phyloP scores from a whole-genome alignment of 2,113 vertebrate species.

The Lasiurus borealis region DNA sequence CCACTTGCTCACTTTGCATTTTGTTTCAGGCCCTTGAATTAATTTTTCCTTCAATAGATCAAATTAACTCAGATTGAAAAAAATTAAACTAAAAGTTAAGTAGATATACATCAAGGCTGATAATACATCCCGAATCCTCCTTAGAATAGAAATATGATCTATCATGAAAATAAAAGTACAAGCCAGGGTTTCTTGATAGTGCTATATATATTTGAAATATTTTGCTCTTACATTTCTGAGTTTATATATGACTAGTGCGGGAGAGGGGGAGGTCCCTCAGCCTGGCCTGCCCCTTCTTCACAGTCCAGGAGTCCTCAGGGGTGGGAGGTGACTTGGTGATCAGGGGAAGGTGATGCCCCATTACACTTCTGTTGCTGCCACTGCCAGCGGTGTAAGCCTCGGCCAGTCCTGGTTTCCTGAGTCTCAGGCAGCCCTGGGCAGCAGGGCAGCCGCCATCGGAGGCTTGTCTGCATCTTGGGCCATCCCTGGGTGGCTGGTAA shows the following conservation, averaged over 20 bases:
- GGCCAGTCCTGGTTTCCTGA: too few relatives aligned
- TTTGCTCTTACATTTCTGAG: not conserved
- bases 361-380: too few relatives aligned
- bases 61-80: not conserved
- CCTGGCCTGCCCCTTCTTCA: too few relatives aligned
- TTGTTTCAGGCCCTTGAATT: constrained; percentile 38
- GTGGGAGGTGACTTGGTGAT: too few relatives aligned
- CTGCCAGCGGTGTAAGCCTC: too few relatives aligned
- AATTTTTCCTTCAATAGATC: constrained; percentile 30
- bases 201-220: not conserved
- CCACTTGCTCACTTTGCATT: constrained; percentile 63
- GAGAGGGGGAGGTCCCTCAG: too few relatives aligned
- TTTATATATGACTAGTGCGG: not conserved
- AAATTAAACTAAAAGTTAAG: not conserved
- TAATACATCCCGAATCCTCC: constrained; percentile 1
- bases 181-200: not conserved
- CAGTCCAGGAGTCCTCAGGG: too few relatives aligned
- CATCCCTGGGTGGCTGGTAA: too few relatives aligned
- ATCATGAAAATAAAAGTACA: not conserved
- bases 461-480: too few relatives aligned
- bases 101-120: not conserved
- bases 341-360: too few relatives aligned
- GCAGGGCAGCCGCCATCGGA: too few relatives aligned
- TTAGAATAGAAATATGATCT: constrained; percentile 3
- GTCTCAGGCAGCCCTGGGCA: too few relatives aligned